phyloP scores from a whole-genome alignment of 2,113 vertebrate species.

The Todiramphus saurophagus region DNA sequence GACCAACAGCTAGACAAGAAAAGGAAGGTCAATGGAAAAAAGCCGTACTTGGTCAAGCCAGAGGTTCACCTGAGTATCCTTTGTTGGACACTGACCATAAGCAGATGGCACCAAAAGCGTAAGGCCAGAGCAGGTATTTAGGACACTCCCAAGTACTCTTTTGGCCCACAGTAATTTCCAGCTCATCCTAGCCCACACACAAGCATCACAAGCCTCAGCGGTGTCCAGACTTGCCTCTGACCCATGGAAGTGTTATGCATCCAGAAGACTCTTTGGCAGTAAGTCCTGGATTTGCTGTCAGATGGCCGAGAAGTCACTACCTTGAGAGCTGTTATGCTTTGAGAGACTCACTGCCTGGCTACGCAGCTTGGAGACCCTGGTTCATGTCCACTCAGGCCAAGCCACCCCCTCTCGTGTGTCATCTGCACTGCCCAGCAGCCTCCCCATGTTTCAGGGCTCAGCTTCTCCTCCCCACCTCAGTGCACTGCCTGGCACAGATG shows the following conservation, averaged over 20 bases:
- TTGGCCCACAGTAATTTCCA: not conserved
- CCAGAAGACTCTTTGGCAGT: not conserved
- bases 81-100: not conserved
- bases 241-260: not conserved
- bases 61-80: not conserved
- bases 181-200: not conserved
- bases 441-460: fast-evolving
- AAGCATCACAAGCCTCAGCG: not conserved
- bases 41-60: fast-evolving
- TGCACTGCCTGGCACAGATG: fast-evolving
- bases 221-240: not conserved
- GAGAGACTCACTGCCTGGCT: not conserved
- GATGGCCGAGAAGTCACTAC: not conserved
- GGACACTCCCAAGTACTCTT: not conserved
- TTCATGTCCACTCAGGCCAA: not conserved
- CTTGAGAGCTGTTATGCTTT: not conserved
- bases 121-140: not conserved
- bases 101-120: not conserved
- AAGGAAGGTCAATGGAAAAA: not conserved
- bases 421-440: not conserved
- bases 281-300: not conserved
- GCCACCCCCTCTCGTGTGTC: not conserved
- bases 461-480: too few species aligned
- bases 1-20: not conserved
- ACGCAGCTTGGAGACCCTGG: fast-evolving